Evolutionary conservation across 2,113 vertebrate genomes (phyloP).

Genomic region (Notothenia rossii): DNA sequence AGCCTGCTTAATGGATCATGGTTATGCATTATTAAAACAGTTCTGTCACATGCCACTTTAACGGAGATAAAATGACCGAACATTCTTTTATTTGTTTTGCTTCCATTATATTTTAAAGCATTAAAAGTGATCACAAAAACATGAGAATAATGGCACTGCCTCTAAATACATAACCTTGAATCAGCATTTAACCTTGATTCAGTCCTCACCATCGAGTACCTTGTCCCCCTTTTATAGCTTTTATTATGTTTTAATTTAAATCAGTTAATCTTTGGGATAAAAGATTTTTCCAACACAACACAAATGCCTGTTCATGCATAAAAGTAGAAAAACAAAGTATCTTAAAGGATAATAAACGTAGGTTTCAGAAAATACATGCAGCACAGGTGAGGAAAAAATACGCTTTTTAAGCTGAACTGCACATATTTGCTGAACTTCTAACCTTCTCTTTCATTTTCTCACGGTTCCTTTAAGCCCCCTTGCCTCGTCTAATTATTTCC

Average conservation of each 20-base stretch:
- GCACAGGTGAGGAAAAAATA: background rate
- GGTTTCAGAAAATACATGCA: background rate
- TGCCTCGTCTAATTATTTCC: background rate
- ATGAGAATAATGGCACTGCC: background rate
- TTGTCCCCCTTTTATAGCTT: too few species aligned
- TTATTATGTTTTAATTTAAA: too few species aligned
- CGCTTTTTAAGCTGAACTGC: background rate
- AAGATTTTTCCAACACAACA: too few species aligned
- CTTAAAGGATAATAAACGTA: rapidly evolving
- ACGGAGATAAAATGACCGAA: too few species aligned
- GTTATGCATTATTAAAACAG: background rate
- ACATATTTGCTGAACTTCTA: constrained; percentile 30
- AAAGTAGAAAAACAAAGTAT: too few species aligned
- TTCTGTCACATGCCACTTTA: background rate
- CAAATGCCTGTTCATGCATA: too few species aligned
- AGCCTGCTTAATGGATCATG: background rate
- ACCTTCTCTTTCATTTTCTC: background rate
- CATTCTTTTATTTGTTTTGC: background rate
- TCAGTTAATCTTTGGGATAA: too few species aligned
- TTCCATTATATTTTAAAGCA: background rate
- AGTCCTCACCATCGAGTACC: too few species aligned
- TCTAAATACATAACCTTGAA: too few species aligned
- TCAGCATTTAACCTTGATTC: too few species aligned
- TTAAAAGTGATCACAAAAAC: background rate
- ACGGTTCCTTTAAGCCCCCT: background rate